Evolutionary conservation across 2,113 vertebrate species (phyloP), one percentile per base, ranked within the genome.

Genomic region (Solenodon paradoxus): DNA sequence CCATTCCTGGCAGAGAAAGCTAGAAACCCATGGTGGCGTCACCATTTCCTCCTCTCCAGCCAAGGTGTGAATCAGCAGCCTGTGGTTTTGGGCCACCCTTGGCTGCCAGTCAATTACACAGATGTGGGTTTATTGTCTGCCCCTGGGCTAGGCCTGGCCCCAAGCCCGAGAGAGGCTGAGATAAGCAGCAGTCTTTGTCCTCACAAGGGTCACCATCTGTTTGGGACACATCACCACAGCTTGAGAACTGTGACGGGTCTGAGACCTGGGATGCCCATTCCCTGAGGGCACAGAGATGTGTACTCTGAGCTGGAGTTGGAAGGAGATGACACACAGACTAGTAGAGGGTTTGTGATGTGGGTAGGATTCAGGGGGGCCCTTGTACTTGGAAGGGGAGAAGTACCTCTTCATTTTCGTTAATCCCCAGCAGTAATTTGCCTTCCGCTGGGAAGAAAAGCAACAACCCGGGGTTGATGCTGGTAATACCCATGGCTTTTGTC

Each of bases 11-110:
- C 82, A 47, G 16, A 82, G 75, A 35, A 38, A 69, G 68, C 92
- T 38, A 47, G 88, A 64, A 94, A 45, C 69, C 93, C 92, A 71
- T 32, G 2, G 38, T 53, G 81, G 78, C 49, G 84, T 97, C 96
- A 96, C 72, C 81, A 0, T 89, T 97, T 97, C 97, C 97, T 95
- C 69, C 42, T 91, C 35, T 72, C 32, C 20, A 49, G 92, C 97
- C 96, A 97, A 81, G 87, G 94, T 92, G 96, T 97, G 95, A 96
- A 92, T 97, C 96, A 97, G 95, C 97, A 96, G 89, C 83, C 42
- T 59, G 81, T 88, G 95, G 88, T 92, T 55, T 16, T 6, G 1
- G 85, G 95, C 94, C 84, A 68, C 77, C 12, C 53, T 89, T 90
- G 96, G 96, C 95, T 90, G 94, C 84, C 45, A 35, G 87, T 93